phyloP scores from a whole-genome alignment of 2,113 vertebrate genomes.

The Ceuthmochares aereus region DNA sequence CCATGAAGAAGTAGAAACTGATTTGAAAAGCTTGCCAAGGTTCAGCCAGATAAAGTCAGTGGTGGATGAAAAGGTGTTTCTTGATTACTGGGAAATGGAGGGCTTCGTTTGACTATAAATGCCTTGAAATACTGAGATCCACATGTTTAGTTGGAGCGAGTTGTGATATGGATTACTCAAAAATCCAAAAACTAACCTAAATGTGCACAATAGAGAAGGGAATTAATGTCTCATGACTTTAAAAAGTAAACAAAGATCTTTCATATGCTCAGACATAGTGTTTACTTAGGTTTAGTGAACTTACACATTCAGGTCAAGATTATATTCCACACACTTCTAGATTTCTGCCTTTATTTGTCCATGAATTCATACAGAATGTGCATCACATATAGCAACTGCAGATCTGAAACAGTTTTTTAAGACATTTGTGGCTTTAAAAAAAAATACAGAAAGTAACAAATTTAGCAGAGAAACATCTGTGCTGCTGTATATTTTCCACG shows the following conservation, averaged over 20 bases:
- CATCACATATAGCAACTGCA: neutral
- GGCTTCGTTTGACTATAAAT: neutral
- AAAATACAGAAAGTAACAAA: neutral
- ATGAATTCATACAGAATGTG: neutral
- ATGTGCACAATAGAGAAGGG: neutral
- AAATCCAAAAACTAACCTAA: neutral
- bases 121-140: neutral
- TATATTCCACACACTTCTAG: neutral
- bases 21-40: neutral
- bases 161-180: neutral
- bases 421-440: neutral
- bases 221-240: neutral
- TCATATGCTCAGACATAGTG: neutral
- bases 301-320: neutral
- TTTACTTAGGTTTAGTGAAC: neutral
- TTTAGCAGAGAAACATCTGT: neutral
- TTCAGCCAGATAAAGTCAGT: neutral
- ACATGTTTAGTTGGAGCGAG: neutral
- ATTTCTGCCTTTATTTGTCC: neutral
- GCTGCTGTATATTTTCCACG: neutral
- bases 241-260: neutral
- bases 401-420: neutral
- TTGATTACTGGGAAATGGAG: neutral
- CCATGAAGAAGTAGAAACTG: neutral
- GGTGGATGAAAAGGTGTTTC: neutral